These are phyloP conservation scores for Scomberomorus guttatus DNA, from an alignment of 2,797 vertebrate genomes.

Conservation along the genomic window DNA sequence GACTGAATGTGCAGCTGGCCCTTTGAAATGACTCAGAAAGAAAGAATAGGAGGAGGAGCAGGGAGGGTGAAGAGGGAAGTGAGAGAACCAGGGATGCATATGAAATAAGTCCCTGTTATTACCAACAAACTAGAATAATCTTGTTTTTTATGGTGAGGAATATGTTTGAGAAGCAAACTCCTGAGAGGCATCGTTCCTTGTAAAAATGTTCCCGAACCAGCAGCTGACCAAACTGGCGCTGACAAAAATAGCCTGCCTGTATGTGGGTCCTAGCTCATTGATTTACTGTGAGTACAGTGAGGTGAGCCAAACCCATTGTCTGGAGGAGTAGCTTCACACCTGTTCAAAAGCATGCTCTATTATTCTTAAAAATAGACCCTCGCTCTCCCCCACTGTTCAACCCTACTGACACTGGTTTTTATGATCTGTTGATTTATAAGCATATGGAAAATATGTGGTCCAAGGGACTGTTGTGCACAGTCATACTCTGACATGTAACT, in stretches of 20 bases:
- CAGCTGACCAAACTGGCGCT: constrained; percentile 56
- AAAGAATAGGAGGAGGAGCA: constrained; percentile 6
- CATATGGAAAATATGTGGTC: constrained; percentile 38
- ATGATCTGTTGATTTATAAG: constrained; percentile 71
- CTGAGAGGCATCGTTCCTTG: constrained; percentile 19
- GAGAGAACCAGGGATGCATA: not conserved
- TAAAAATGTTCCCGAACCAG: constrained; percentile 29
- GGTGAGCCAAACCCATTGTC: constrained; percentile 79
- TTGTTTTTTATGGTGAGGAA: constrained; percentile 4
- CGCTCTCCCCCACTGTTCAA: constrained; percentile 32
- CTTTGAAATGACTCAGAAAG: constrained; percentile 31
- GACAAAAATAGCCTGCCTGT: constrained; percentile 66
- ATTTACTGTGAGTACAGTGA: constrained; percentile 73
- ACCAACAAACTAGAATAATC: not conserved
- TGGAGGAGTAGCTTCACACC: constrained; percentile 77
- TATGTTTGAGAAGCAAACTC: constrained; percentile 6
- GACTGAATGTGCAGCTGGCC: constrained; percentile 56
- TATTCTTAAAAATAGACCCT: constrained; percentile 81
- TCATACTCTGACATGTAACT: constrained; percentile 33
- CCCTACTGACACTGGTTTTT: constrained; percentile 58
- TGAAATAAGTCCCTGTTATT: constrained; percentile 10
- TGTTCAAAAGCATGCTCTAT: constrained; percentile 78
- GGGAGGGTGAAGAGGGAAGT: not conserved
- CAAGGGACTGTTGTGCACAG: constrained; percentile 24
- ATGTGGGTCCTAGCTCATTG: constrained; percentile 52